Percentiles rank a stretch among this genome's conserved stretches.
Evolutionary conservation across 2,113 vertebrate species (phyloP).

Genomic region (Chlorodrepanis virens): DNA sequence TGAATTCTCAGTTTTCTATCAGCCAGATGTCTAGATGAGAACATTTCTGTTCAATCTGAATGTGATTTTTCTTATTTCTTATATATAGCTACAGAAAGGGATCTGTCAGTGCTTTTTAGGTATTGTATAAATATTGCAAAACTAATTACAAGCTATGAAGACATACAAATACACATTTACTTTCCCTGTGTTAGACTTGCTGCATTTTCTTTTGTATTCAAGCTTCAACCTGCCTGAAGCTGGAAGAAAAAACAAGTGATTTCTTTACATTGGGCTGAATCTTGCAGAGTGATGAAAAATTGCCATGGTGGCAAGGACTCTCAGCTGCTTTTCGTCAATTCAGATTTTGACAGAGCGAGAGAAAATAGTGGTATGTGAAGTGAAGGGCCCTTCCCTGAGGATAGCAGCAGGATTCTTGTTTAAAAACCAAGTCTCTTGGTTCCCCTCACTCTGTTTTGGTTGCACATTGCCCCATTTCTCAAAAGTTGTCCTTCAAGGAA

Average conservation of each 20-base stretch:
- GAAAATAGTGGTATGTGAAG: not conserved
- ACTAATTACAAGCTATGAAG: not conserved
- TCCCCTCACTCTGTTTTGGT: not conserved
- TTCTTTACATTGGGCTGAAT: not conserved
- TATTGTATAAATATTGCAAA: not conserved
- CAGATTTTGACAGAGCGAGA: not conserved
- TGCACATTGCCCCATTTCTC: not conserved
- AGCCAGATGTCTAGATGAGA: not conserved
- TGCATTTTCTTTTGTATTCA: not conserved
- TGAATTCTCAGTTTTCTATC: not conserved
- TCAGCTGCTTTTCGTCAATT: conserved; percentile 28
- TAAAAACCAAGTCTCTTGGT: not conserved
- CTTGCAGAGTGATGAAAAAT: not conserved
- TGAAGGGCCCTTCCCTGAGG: not conserved
- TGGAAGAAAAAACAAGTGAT: not conserved
- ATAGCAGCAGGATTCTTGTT: not conserved
- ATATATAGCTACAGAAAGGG: not conserved
- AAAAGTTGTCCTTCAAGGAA: not conserved
- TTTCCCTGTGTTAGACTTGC: not conserved
- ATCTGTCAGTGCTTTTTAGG: not conserved
- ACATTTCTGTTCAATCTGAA: not conserved
- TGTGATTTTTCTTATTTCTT: not conserved
- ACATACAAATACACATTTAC: not conserved
- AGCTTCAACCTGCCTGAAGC: not conserved
- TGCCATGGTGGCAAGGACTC: not conserved